A percentile compares a stretch with the other conserved stretches of the same genome.
phyloP scores from a whole-genome alignment of 1,140 invertebrate species.

The Drosophila bifasciata region DNA sequence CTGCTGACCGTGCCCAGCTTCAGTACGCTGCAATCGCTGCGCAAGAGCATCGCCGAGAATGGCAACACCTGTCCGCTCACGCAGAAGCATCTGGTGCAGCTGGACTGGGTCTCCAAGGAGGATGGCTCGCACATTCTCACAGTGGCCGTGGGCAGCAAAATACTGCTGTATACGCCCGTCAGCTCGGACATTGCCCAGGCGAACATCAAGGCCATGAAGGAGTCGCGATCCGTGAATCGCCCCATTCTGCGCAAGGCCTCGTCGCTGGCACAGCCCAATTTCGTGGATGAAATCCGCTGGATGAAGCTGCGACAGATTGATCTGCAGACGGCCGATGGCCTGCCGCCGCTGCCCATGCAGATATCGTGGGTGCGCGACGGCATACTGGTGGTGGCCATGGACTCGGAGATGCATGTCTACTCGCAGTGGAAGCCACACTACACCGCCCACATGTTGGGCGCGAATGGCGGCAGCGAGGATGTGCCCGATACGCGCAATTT shows the following conservation, averaged over 20 bases:
- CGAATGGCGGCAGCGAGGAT: conserved; percentile 55
- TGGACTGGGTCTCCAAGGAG: conserved; percentile 99
- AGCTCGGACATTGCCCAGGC: conserved; percentile 95
- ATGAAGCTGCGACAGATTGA: conserved; percentile 97
- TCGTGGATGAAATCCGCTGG: conserved; percentile 96
- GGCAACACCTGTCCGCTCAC: conserved; percentile 95
- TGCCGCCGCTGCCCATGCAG: conserved; percentile 98
- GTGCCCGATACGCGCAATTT: conserved; percentile 88
- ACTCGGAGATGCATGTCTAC: conserved; percentile 99
- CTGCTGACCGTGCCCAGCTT: conserved; percentile 95
- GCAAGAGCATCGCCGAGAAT: conserved; percentile 95
- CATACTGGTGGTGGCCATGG: conserved; percentile 99
- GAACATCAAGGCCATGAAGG: conserved; percentile 94
- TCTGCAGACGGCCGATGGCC: conserved; percentile 96
- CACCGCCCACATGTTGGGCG: conserved; percentile 49
- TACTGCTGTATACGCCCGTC: conserved; percentile 93
- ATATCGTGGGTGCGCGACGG: conserved; percentile 99
- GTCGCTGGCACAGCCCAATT: conserved; percentile 92
- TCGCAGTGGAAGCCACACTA: conserved; percentile 95
- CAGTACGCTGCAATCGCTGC: conserved; percentile 94
- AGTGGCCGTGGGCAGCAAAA: conserved; percentile 97
- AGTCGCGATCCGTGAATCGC: conserved; percentile 90
- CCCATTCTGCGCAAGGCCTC: conserved; percentile 94
- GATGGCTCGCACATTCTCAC: conserved; percentile 99
- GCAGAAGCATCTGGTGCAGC: conserved; percentile 94